A percentile compares a stretch with the other conserved stretches of the same genome.
Conservation (phyloP, 2,888 invertebrate genomes). For the Leucophenga maculata region DNA sequence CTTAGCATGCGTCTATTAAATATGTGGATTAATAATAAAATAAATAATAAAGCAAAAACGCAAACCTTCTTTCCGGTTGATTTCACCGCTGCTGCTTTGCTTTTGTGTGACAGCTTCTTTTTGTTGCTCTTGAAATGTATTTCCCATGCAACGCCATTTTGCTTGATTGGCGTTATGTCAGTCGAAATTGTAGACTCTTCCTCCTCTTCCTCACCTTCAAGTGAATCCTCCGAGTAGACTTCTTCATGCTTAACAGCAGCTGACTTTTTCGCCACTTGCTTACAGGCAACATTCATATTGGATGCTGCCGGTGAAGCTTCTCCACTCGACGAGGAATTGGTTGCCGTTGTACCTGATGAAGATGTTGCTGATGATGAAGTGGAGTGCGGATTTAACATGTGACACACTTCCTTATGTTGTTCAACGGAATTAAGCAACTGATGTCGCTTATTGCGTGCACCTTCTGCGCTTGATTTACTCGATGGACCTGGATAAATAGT, state of each 20-base stretch:
- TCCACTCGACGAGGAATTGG: constrained; percentile 54
- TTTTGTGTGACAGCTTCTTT: constrained; percentile 42
- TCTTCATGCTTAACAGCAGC: constrained; percentile 69
- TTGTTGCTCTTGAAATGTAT: constrained; percentile 79
- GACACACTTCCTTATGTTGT: constrained; percentile 85
- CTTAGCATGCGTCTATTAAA: constrained; percentile 30
- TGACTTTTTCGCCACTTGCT: constrained; percentile 57
- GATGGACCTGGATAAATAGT: constrained; percentile 78
- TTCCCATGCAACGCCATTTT: constrained; percentile 90
- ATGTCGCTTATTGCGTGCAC: constrained; percentile 53
- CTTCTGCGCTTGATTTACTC: constrained; percentile 42
- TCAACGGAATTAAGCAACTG: constrained; percentile 76
- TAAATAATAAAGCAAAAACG: neutral
- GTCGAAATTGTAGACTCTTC: constrained; percentile 72
- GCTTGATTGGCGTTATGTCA: constrained; percentile 78
- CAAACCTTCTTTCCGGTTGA: constrained; percentile 43
- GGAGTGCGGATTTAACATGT: constrained; percentile 72
- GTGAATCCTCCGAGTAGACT: constrained; percentile 87
- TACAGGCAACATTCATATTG: constrained; percentile 44
- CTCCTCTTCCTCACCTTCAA: constrained; percentile 79
- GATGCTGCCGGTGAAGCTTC: constrained; percentile 58
- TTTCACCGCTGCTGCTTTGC: constrained; percentile 42
- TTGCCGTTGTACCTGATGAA: constrained; percentile 48
- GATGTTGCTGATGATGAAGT: constrained; percentile 52
- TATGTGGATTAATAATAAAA: neutral